phyloP scores from a whole-genome alignment of 2,888 invertebrate species.

The Argyresthia albistria region DNA sequence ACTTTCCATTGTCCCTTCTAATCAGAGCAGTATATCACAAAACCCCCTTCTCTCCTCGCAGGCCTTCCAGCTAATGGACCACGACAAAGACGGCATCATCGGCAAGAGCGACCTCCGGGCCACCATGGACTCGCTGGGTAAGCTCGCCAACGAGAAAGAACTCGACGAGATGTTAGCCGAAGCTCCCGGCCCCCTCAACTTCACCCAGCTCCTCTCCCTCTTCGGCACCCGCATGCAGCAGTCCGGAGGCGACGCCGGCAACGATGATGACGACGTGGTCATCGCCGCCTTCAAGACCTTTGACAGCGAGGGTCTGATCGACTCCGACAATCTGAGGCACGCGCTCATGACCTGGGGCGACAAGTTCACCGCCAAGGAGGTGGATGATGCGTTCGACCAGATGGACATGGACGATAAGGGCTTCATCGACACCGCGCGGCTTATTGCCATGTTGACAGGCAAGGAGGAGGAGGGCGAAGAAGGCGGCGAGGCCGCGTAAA shows the following conservation, averaged over 20 bases:
- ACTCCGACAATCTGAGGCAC: constrained; percentile 91
- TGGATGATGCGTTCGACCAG: constrained; percentile 93
- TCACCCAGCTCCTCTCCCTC: constrained; percentile 93
- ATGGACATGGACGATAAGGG: constrained; percentile 94
- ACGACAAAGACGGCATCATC: constrained; percentile 93
- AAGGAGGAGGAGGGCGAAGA: constrained; percentile 88
- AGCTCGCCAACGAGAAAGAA: constrained; percentile 91
- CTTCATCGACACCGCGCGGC: constrained; percentile 88
- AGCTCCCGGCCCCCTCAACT: constrained; percentile 93
- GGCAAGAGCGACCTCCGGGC: constrained; percentile 92
- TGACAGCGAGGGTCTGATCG: constrained; percentile 90
- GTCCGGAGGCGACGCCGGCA: constrained; percentile 91
- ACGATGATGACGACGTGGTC: constrained; percentile 94
- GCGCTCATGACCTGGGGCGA: constrained; percentile 95
- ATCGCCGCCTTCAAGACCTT: constrained; percentile 94
- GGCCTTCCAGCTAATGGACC: constrained; percentile 97
- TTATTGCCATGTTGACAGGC: constrained; percentile 91
- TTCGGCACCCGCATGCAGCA: constrained; percentile 86
- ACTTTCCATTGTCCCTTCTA: no score
- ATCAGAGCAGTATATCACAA: no score
- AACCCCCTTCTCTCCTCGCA: constrained; percentile 30
- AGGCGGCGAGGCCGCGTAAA: constrained; percentile 69
- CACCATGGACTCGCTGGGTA: constrained; percentile 93
- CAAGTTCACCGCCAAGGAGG: constrained; percentile 90
- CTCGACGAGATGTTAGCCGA: constrained; percentile 91